Base-by-base conservation (phyloP, 2,888 invertebrate species). In the Crossocerus cetratus region DNA sequence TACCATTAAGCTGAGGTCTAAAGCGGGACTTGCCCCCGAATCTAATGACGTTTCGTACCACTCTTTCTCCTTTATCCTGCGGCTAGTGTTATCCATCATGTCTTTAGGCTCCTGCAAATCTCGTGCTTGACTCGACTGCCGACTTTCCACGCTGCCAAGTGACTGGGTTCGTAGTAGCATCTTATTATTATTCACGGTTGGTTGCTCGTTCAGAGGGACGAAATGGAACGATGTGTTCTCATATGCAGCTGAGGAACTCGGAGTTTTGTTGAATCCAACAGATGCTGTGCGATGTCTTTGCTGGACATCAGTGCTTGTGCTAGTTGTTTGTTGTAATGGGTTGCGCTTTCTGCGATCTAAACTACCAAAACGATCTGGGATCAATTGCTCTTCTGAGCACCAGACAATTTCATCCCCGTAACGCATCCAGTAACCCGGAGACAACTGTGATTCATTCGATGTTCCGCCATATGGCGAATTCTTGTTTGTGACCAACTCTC, bases 31-130 rank as follows among this genome's bases (percentile, higher is more conserved):
- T 2, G 78, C 70, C 61, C 75, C 81, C 4, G 86, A 92, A 87
- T 94, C 94, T 78, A 94, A 86, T 2, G 94, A 93, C 0, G 94
- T 94, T 86, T 94, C 94, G 85, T 94, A 94, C 94, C 94, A 94
- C 78, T 94, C 93, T 80, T 94, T 94, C 83, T 94, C 93, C 65
- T 82, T 90, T 21, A 74, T 83, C 73, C 88, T 89, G 5, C 87
- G 81, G 32, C 70, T 76, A 2, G 67, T 64, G 21, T 81, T 80
- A 14, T 84, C 79, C 13, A 66, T 66, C 14, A 63, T 74, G 16
- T 87, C 87, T 44, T 85, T 84, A 14, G 79, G 74, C 1, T 84
- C 84, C 1, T 79, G 81, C 0, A 83, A 80, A 16, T 88, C 87
- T 8, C 82, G 80, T 0, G 74, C 74, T 5, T 84, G 81, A 67